Evolutionary conservation across 64 coral and sea anemone genomes (phyloP), one percentile per base, ranked within the genome.

Genomic region (Pocillopora verrucosa): DNA sequence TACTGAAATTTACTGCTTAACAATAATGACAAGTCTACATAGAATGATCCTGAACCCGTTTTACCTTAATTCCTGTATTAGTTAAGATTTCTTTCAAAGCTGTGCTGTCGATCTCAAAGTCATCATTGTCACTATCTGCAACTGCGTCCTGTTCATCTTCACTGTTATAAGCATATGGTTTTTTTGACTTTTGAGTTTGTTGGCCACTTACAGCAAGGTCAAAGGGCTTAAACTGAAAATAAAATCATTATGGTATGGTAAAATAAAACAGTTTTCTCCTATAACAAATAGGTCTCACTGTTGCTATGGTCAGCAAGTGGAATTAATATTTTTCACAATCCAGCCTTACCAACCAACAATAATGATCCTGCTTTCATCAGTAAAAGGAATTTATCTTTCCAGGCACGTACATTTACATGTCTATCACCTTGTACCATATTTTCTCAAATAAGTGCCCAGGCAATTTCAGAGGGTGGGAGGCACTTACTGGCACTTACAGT

Each of bases 41-140:
- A 70, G 20, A 70, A 25, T 20, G 22, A 19, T 17, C 7, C 22
- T 70, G 67, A 2, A 70, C 11, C 7, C 10, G 1, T 70, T 16
- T 20, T 59, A 97, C 95, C 88, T 97, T 83, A 70, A 97, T 97
- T 60, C 91, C 95, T 26, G 95, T 97, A n/a, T 97, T 90, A 70
- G 67, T 88, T 19, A 97, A 79, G 83, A 97, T 97, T 59, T 84
- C 88, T 65, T 94, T 86, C 36, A 97, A 87, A 22, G 95, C 95
- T 15, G 57, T 93, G 56, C 79, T 51, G 76, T 97, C 95, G 16
- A 97, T 93, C 81, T 93, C 68, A 79, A 97, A 97, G 41, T 93
- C 88, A 22, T 91, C 89, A 9, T 94, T 88, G 12, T 61, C 60
- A 20, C 70, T 58, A 16, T 82, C 61, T 14, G 26, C 36, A 11